These are phyloP conservation scores for Pachypsylla venusta DNA, from an alignment of 1,140 invertebrate genomes.

Conservation along the genomic window DNA sequence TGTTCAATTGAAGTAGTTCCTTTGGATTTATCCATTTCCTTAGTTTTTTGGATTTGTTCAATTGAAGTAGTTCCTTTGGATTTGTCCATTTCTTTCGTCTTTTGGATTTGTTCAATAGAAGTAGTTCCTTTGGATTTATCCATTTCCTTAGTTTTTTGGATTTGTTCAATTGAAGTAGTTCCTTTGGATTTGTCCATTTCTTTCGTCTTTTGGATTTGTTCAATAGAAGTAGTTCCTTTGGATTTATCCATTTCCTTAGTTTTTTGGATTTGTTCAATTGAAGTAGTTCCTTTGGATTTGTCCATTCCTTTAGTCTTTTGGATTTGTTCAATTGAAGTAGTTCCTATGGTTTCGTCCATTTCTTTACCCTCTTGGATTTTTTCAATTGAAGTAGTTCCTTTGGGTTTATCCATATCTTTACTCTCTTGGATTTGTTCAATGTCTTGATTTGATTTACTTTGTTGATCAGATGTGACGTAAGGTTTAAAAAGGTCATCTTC, in stretches of 20 bases:
- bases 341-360: neutral
- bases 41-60: neutral
- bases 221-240: too few species aligned
- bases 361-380: neutral
- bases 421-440: neutral
- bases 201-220: too few species aligned
- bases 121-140: neutral
- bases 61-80: neutral
- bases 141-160: neutral
- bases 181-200: too few species aligned
- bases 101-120: neutral
- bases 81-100: neutral
- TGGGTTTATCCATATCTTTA: neutral
- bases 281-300: neutral
- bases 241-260: too few species aligned
- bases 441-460: neutral
- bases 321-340: neutral
- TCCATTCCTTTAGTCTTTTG: neutral
- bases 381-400: neutral
- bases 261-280: too few species aligned
- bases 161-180: neutral
- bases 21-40: neutral
- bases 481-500: neutral
- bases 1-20: neutral
- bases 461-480: neutral